Percentiles rank a stretch among this genome's conserved stretches.
Evolutionary conservation across 1,140 invertebrate genomes (phyloP).

Genomic region (Pentalonia nigronervosa): DNA sequence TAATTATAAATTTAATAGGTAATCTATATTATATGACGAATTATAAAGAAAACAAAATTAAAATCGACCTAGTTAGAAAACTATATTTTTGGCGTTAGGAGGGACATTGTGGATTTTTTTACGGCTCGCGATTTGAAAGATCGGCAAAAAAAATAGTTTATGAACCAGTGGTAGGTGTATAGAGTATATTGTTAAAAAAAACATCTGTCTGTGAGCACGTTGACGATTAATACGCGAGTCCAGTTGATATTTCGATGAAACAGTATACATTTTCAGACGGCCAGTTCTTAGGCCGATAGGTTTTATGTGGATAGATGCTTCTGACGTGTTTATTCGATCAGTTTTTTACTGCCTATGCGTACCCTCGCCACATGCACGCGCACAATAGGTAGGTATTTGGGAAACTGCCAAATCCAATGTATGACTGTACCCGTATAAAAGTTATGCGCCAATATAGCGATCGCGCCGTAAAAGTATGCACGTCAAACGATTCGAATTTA

Average conservation of each 20-base stretch:
- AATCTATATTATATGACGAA: not conserved
- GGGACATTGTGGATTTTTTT: not conserved
- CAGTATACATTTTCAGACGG: constrained; percentile 4
- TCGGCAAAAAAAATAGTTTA: not conserved
- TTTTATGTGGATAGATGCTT: not conserved
- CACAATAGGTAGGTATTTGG: constrained; percentile 5
- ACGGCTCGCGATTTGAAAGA: not conserved
- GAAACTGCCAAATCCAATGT: not conserved
- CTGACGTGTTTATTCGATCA: constrained; percentile 14
- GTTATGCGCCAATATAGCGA: not conserved
- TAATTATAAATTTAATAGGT: not conserved
- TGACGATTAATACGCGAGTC: not conserved
- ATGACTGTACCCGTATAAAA: constrained; percentile 15
- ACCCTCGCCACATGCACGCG: not conserved
- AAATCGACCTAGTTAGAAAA: not conserved
- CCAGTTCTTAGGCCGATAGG: not conserved
- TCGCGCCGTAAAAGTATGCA: not conserved
- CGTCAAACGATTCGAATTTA: not conserved
- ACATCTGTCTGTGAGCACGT: not conserved
- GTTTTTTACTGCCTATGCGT: not conserved
- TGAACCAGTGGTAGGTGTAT: not conserved
- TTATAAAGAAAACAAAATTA: not conserved
- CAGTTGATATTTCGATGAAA: not conserved
- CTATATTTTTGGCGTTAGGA: not conserved
- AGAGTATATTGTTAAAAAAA: not conserved